Conservation (phyloP, 2,113 vertebrate species). For the Festucalex cinctus region DNA sequence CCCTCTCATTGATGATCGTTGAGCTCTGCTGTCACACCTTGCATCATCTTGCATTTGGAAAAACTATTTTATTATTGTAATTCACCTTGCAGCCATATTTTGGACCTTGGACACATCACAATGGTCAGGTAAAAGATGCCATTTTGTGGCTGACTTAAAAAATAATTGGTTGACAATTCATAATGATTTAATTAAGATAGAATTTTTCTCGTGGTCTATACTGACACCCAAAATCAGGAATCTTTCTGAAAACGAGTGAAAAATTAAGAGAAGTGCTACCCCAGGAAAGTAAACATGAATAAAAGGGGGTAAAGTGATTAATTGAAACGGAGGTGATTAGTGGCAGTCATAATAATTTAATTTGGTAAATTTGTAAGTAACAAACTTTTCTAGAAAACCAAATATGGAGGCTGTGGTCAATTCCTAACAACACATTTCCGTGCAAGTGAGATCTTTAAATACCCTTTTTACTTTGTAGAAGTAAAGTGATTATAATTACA, state of each 20-base stretch:
- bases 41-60: slow-evolving; percentile 30
- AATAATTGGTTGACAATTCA: background rate
- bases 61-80: slow-evolving; percentile 21
- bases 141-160: background rate
- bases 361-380: background rate
- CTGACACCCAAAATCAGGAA: background rate
- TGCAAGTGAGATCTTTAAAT: background rate
- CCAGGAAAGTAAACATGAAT: slow-evolving; percentile 12
- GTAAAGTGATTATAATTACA: background rate
- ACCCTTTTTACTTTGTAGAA: background rate
- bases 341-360: background rate
- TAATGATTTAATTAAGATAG: background rate
- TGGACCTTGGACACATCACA: slow-evolving; percentile 44
- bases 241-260: slow-evolving; percentile 2
- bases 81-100: slow-evolving; percentile 52
- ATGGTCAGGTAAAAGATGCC: slow-evolving; percentile 56
- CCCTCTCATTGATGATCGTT: slow-evolving; percentile 22
- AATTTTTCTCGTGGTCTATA: background rate
- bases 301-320: slow-evolving; percentile 15
- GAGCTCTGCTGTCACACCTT: slow-evolving; percentile 30
- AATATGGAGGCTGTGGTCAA: too few relatives aligned
- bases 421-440: too few relatives aligned
- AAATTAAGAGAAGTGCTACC: background rate
- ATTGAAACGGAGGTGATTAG: background rate
- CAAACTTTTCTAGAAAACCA: background rate